phyloP scores from a whole-genome alignment of 2,888 invertebrate genomes.

The Colostygia pectinataria region DNA sequence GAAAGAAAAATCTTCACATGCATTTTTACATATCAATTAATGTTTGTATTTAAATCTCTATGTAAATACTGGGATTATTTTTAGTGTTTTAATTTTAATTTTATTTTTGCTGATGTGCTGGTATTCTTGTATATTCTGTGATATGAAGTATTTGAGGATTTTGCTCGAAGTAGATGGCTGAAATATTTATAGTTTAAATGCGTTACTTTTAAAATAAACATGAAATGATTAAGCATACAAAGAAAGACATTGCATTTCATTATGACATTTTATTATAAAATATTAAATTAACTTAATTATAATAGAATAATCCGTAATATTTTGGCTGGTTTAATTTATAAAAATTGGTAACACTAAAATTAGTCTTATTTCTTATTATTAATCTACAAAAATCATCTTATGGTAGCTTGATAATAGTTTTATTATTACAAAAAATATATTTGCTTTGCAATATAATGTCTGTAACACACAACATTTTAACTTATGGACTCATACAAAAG shows the following conservation, averaged over 20 bases:
- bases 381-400: neutral
- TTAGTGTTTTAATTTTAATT: neutral
- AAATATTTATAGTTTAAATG: slow-evolving; percentile 16
- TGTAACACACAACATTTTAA: slow-evolving; percentile 17
- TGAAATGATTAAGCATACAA: slow-evolving; percentile 41
- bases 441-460: slow-evolving; percentile 10
- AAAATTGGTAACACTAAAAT: slow-evolving; percentile 3
- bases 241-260: slow-evolving; percentile 24
- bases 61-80: slow-evolving; percentile 5
- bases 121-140: slow-evolving; percentile 23
- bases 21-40: slow-evolving; percentile 6
- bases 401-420: slow-evolving; percentile 15
- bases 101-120: slow-evolving; percentile 14
- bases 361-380: slow-evolving; percentile 1
- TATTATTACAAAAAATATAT: slow-evolving; percentile 1
- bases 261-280: slow-evolving; percentile 27
- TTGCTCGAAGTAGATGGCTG: slow-evolving; percentile 7
- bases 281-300: slow-evolving; percentile 40
- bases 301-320: slow-evolving; percentile 35
- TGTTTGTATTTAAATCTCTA: neutral
- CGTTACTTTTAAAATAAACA: slow-evolving; percentile 27
- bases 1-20: neutral
- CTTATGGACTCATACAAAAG: slow-evolving; percentile 26
- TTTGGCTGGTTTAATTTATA: slow-evolving; percentile 11
- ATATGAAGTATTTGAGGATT: slow-evolving; percentile 28